Evolutionary conservation across 2,797 vertebrate genomes (phyloP).

Genomic region (Typhlichthys eigenmanni): DNA sequence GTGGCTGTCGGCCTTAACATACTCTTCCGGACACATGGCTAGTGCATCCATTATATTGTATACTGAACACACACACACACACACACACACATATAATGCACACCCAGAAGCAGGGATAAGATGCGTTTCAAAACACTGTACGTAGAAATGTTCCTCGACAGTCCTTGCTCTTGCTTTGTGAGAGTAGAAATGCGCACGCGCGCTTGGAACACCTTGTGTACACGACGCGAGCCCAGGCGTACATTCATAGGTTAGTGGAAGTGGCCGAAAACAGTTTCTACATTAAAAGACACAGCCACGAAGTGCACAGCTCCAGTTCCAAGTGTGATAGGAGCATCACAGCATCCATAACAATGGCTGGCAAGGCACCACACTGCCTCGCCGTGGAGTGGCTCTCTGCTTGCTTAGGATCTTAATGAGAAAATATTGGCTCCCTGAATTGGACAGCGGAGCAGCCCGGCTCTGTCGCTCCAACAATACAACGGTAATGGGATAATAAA

Average conservation of each 20-base stretch:
- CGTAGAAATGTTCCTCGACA: too few relatives aligned
- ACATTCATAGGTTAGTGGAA: too few relatives aligned
- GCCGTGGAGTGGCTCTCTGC: conserved; percentile 10
- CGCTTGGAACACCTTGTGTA: too few relatives aligned
- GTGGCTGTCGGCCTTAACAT: too few relatives aligned
- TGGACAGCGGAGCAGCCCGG: conserved; percentile 42
- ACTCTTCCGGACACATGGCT: too few relatives aligned
- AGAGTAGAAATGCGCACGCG: too few relatives aligned
- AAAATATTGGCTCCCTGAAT: conserved; percentile 52
- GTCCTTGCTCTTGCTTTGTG: too few relatives aligned
- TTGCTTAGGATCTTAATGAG: conserved; percentile 41
- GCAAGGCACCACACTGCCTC: conserved; percentile 14
- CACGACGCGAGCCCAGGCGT: too few relatives aligned
- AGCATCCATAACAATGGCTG: conserved; percentile 18
- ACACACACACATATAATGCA: not conserved
- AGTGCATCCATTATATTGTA: not conserved
- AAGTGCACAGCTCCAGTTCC: not conserved
- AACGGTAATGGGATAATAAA: conserved; percentile 61
- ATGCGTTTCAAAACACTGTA: too few relatives aligned
- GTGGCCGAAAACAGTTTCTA: too few relatives aligned
- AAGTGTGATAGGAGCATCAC: not conserved
- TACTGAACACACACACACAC: too few relatives aligned
- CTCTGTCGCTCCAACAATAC: conserved; percentile 28
- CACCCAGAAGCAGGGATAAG: too few relatives aligned
- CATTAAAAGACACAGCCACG: not conserved